Conservation (phyloP, 2,888 invertebrate species). For the Papilio protenor region DNA sequence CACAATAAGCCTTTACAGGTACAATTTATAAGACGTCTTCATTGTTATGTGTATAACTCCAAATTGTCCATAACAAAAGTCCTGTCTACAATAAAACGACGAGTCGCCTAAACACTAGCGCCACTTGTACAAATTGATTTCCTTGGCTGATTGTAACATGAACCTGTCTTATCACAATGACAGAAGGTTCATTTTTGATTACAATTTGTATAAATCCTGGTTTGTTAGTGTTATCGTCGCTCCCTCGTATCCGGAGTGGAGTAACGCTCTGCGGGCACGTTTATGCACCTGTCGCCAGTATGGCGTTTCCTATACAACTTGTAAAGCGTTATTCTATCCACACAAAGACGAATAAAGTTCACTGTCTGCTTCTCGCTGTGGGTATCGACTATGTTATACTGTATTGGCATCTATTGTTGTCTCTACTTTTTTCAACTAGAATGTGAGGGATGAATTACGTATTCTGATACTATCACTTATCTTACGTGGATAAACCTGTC, state of each 20-base stretch:
- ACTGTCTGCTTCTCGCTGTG: slow-evolving; percentile 16
- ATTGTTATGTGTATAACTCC: not conserved
- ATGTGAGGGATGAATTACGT: not conserved
- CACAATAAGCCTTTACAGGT: not conserved
- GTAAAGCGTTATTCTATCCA: slow-evolving; percentile 39
- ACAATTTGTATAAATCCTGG: slow-evolving; percentile 33
- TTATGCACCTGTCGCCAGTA: slow-evolving; percentile 75
- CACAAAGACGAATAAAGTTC: slow-evolving; percentile 46
- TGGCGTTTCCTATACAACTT: slow-evolving; percentile 46
- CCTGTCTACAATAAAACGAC: slow-evolving; percentile 10
- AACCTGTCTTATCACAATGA: not conserved
- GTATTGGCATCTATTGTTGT: not conserved
- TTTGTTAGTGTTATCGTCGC: slow-evolving; percentile 55
- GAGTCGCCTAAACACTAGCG: slow-evolving; percentile 46
- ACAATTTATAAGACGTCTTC: not conserved
- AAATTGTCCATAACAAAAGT: slow-evolving; percentile 6
- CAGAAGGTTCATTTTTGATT: slow-evolving; percentile 45
- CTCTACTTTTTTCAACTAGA: not conserved
- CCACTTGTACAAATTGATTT: slow-evolving; percentile 49
- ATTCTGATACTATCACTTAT: not conserved
- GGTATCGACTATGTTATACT: not conserved
- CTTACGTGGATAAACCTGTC: not conserved
- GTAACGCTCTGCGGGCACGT: slow-evolving; percentile 65
- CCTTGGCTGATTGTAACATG: slow-evolving; percentile 28
- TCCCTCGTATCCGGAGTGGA: slow-evolving; percentile 55